Conservation (phyloP, 2,113 vertebrate species). For the Furnarius figulus region DNA sequence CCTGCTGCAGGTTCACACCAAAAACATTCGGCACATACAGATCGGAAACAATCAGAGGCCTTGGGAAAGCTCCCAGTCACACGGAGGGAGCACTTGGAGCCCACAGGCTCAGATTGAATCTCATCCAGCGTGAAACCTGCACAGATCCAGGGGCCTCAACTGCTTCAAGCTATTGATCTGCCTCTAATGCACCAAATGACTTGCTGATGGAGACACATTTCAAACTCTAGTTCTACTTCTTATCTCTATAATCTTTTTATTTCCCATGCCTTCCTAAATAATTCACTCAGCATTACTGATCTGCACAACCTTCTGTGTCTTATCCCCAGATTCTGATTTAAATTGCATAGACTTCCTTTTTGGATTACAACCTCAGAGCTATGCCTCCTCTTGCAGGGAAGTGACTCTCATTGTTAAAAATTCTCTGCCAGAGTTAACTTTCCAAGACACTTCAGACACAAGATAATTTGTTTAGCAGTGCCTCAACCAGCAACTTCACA, state of each 20-base stretch:
- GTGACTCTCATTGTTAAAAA: background rate
- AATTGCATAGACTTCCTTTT: background rate
- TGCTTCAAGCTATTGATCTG: background rate
- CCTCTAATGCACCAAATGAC: conserved; percentile 6
- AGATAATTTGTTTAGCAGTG: background rate
- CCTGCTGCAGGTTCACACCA: background rate
- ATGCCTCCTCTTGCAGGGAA: background rate
- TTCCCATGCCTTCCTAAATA: background rate
- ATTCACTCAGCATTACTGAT: background rate
- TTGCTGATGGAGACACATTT: background rate
- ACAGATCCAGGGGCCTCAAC: background rate
- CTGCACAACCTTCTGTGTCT: background rate
- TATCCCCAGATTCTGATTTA: background rate
- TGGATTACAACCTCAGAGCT: background rate
- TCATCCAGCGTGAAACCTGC: background rate
- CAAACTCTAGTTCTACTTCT: background rate
- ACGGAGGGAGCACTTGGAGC: background rate
- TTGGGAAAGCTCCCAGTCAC: background rate
- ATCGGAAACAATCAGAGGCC: background rate
- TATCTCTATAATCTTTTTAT: background rate
- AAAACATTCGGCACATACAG: background rate
- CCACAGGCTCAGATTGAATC: background rate
- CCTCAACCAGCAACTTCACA: background rate
- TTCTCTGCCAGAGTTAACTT: background rate
- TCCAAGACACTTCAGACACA: background rate